Evolutionary conservation across 30 jellyfish, hydroid and myxozoan genomes (phyloP).

Genomic region (Aurelia aurita complex sp. Pacific): DNA sequence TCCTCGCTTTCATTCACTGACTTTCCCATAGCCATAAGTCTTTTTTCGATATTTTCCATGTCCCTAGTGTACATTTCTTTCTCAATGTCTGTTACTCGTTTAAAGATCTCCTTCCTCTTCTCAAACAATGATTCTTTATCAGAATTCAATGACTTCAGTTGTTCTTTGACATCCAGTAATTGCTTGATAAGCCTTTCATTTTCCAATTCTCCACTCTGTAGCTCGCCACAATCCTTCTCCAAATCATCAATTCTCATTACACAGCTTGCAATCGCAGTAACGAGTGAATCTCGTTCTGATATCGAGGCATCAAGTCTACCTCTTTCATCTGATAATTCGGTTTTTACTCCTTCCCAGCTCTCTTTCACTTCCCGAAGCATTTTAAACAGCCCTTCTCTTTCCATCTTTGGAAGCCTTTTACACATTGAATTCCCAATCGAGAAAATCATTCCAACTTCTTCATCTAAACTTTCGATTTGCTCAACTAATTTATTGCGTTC

Average conservation of each 20-base stretch:
- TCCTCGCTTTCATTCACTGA: not conserved
- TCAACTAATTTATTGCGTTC: slow-evolving; percentile 25
- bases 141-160: slow-evolving; percentile 8
- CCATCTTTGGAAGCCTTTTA: slow-evolving; percentile 37
- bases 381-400: not conserved
- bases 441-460: slow-evolving; percentile 26
- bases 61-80: slow-evolving; percentile 12
- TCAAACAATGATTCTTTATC: slow-evolving; percentile 27
- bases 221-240: slow-evolving; percentile 7
- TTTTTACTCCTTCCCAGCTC: slow-evolving; percentile 46
- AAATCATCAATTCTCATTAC: slow-evolving; percentile 23
- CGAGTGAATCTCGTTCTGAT: slow-evolving; percentile 42
- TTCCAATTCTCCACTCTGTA: not conserved
- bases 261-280: slow-evolving; percentile 43
- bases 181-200: not conserved
- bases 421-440: slow-evolving; percentile 38
- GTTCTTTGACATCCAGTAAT: not conserved
- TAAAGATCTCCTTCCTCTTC: slow-evolving; percentile 1
- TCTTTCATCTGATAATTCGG: slow-evolving; percentile 35
- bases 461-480: slow-evolving; percentile 44
- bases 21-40: not conserved
- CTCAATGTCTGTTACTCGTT: slow-evolving; percentile 29
- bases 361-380: slow-evolving; percentile 5
- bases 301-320: slow-evolving; percentile 52
- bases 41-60: slow-evolving; percentile 2